Evolutionary conservation across 1,140 invertebrate species (phyloP).

Genomic region (Eupeodes corollae): DNA sequence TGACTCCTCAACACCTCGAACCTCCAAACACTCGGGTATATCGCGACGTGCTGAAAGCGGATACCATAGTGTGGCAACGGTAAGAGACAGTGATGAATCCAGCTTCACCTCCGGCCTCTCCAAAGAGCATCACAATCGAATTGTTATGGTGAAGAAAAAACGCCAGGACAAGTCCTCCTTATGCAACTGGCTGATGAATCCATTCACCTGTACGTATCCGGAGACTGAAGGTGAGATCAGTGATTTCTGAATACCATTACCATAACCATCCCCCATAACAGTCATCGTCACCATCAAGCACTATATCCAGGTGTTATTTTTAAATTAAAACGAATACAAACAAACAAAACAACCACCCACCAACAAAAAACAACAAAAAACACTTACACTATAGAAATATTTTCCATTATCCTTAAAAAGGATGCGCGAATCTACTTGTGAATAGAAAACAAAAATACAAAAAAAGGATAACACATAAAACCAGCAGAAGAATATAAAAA

Average conservation of each 20-base stretch:
- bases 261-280: no score
- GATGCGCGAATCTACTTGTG: no score
- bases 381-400: no score
- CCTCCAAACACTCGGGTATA: slow-evolving; percentile 63
- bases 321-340: no score
- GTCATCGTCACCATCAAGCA: no score
- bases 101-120: slow-evolving; percentile 66
- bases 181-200: slow-evolving; percentile 42
- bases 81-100: slow-evolving; percentile 74
- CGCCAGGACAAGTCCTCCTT: slow-evolving; percentile 27
- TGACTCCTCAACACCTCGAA: slow-evolving; percentile 62
- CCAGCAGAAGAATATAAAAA: no score
- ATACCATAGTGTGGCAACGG: slow-evolving; percentile 67
- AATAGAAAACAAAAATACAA: no score
- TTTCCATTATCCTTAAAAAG: no score
- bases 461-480: no score
- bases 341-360: no score
- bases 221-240: slow-evolving; percentile 53
- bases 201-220: slow-evolving; percentile 58
- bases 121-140: slow-evolving; percentile 52
- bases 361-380: no score
- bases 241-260: slow-evolving; percentile 40
- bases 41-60: slow-evolving; percentile 70
- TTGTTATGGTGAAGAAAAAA: slow-evolving; percentile 41
- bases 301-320: no score